Percentiles rank a stretch among this genome's conserved stretches.
phyloP scores from a whole-genome alignment of 2,888 invertebrate species.

The Ecliptopera silaceata region DNA sequence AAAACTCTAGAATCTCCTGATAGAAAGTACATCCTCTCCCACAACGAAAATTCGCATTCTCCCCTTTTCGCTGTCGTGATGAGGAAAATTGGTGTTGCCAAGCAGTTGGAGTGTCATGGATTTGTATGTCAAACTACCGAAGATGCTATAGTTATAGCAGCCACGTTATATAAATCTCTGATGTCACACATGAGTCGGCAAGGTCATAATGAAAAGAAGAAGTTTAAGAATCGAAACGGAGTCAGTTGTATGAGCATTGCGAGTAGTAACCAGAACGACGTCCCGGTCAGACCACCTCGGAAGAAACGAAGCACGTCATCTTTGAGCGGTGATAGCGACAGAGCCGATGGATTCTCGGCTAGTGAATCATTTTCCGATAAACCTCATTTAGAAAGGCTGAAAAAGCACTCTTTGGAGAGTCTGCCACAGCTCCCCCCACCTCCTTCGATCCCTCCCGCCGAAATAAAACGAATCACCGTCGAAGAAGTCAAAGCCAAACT shows the following conservation, averaged over 20 bases:
- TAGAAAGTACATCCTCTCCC: conserved; percentile 81
- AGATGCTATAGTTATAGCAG: conserved; percentile 95
- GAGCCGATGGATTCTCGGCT: conserved; percentile 77
- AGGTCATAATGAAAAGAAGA: conserved; percentile 79
- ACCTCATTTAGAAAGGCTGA: conserved; percentile 79
- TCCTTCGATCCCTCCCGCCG: conserved; percentile 59
- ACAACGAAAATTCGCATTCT: conserved; percentile 87
- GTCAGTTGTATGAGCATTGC: conserved; percentile 90
- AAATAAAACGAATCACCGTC: conserved; percentile 73
- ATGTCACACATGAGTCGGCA: conserved; percentile 90
- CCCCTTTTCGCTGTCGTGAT: conserved; percentile 96
- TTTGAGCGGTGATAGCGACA: conserved; percentile 84
- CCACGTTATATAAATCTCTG: conserved; percentile 94
- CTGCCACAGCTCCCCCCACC: conserved; percentile 79
- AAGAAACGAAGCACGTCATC: conserved; percentile 88
- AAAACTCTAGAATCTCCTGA: conserved; percentile 78
- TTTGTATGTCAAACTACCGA: conserved; percentile 95
- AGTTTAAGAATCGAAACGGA: conserved; percentile 87
- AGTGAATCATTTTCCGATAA: conserved; percentile 75
- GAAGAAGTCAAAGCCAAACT: conserved; percentile 84
- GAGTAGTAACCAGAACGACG: conserved; percentile 78
- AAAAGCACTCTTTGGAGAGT: conserved; percentile 81
- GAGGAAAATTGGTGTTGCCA: conserved; percentile 90
- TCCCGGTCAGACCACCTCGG: conserved; percentile 88
- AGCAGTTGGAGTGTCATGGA: conserved; percentile 94